Evolutionary conservation across 2,113 vertebrate species (phyloP).

Genomic region (Sphaerodactylus townsendi): DNA sequence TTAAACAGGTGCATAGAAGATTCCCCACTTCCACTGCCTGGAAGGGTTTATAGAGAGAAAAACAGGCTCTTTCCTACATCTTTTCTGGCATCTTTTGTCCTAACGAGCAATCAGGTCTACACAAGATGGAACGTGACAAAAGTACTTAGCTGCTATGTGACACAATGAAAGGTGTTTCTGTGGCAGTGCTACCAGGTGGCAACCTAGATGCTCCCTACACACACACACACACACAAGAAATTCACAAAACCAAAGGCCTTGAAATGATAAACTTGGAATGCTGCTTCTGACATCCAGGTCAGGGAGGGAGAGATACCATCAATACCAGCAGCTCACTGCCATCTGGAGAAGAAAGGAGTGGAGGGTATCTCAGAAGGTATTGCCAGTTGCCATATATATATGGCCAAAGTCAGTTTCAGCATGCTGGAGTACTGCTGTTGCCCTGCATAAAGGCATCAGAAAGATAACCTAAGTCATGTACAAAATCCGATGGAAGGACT

Average conservation of each 20-base stretch:
- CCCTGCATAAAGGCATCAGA: too few relatives aligned
- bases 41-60: background rate
- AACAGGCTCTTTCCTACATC: background rate
- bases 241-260: slow-evolving; percentile 20
- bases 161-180: slow-evolving; percentile 17
- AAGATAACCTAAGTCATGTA: too few relatives aligned
- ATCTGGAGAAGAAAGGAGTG: slow-evolving; percentile 46
- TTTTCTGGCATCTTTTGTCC: background rate
- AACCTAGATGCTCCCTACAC: slow-evolving; percentile 41
- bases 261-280: slow-evolving; percentile 29
- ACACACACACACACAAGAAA: slow-evolving; percentile 3
- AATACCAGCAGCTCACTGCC: slow-evolving; percentile 37
- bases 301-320: slow-evolving; percentile 52
- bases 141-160: background rate
- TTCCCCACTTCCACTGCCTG: background rate
- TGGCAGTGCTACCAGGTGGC: background rate
- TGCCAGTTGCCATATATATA: slow-evolving; percentile 13
- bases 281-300: slow-evolving; percentile 52
- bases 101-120: background rate
- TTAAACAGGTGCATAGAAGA: background rate
- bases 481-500: too few relatives aligned
- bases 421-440: background rate
- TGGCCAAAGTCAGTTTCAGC: slow-evolving; percentile 29
- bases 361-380: slow-evolving; percentile 6
- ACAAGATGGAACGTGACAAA: background rate